Conservation (phyloP, 2,888 invertebrate genomes). For the Oligia latruncula region DNA sequence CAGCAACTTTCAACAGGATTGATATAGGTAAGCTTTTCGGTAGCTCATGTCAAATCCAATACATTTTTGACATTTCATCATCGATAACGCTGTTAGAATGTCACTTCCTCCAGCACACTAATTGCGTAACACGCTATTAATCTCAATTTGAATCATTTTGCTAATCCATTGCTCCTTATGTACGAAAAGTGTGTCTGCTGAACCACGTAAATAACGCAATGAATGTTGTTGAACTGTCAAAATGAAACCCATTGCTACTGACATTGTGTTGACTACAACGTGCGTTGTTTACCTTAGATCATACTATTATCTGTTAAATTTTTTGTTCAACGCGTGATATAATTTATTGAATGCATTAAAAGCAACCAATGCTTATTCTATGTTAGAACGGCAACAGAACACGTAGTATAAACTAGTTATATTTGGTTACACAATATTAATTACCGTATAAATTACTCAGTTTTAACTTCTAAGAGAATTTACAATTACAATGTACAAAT, state of each 20-base stretch:
- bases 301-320: not conserved
- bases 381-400: constrained; percentile 52
- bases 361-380: constrained; percentile 55
- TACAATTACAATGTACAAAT: constrained; percentile 86
- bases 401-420: constrained; percentile 61
- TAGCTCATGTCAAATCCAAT: not conserved
- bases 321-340: constrained; percentile 44
- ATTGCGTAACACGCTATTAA: too few relatives aligned
- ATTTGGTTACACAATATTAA: constrained; percentile 76
- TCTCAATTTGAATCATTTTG: too few relatives aligned
- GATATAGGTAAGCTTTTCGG: not conserved
- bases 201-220: too few relatives aligned
- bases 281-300: constrained; percentile 18
- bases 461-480: constrained; percentile 80
- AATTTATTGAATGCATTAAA: constrained; percentile 43
- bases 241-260: too few relatives aligned
- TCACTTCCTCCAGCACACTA: too few relatives aligned
- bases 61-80: not conserved
- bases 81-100: not conserved
- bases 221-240: too few relatives aligned
- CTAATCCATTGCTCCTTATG: too few relatives aligned
- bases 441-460: constrained; percentile 73
- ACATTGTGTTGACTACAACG: not conserved
- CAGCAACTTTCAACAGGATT: not conserved
- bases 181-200: too few relatives aligned